phyloP scores from a whole-genome alignment of 2,113 vertebrate species.

The Plectropomus leopardus region DNA sequence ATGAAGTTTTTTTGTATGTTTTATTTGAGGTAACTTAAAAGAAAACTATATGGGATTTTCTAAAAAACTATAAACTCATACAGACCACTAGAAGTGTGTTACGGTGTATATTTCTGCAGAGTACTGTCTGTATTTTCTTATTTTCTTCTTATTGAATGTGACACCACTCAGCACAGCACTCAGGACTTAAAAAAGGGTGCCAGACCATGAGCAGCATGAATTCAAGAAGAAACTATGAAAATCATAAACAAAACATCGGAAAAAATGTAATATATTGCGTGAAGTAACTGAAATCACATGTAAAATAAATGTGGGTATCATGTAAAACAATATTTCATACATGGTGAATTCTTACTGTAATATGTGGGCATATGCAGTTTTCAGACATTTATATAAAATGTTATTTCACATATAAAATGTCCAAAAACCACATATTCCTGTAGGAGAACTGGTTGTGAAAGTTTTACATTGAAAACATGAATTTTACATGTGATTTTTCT shows the following conservation, averaged over 20 bases:
- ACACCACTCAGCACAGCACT: no score
- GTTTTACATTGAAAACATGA: neutral
- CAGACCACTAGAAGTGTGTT: no score
- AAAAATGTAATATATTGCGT: neutral
- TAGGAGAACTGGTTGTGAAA: neutral
- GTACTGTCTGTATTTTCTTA: no score
- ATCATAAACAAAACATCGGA: no score
- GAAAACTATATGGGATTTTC: no score
- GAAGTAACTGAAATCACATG: neutral
- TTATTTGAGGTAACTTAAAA: neutral
- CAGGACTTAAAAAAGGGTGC: no score
- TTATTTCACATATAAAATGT: neutral
- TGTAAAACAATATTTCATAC: neutral
- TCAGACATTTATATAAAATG: neutral
- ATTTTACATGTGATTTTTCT: neutral
- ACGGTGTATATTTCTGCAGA: no score
- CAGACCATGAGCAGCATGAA: no score
- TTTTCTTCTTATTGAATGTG: no score
- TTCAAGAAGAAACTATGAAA: no score
- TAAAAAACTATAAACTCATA: no score
- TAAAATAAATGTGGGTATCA: neutral
- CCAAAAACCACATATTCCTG: neutral
- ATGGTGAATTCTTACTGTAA: neutral
- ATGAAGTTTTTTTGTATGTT: neutral
- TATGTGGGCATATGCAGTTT: neutral